phyloP scores from a whole-genome alignment of 2,113 vertebrate species.

The Pseudopodoces humilis region DNA sequence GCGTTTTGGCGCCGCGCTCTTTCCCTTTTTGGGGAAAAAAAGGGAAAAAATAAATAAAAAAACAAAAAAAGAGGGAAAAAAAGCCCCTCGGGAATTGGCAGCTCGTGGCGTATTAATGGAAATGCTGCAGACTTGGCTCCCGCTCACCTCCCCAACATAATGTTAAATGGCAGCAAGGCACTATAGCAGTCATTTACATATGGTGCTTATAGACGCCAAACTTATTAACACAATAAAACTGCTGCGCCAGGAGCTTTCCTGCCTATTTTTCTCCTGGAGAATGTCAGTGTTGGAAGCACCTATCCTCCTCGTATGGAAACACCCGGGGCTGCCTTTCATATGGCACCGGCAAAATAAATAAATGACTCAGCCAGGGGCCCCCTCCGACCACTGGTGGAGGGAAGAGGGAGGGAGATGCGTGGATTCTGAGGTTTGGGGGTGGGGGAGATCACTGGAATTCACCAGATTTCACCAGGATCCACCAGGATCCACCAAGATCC shows the following conservation, averaged over 20 bases:
- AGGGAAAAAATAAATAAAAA: neutral
- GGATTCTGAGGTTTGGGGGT: accelerated
- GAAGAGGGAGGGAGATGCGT: accelerated
- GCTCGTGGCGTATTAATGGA: constrained; percentile 40
- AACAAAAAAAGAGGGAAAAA: neutral
- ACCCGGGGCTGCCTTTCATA: constrained; percentile 31
- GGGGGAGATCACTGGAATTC: neutral
- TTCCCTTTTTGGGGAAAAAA: neutral
- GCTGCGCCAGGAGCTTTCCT: constrained; percentile 60
- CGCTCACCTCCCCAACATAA: constrained; percentile 63
- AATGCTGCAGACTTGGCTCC: constrained; percentile 68
- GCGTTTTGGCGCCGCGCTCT: neutral
- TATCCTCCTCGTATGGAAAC: constrained; percentile 33
- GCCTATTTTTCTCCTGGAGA: constrained; percentile 56
- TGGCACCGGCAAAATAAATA: constrained; percentile 39
- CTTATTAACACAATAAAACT: constrained; percentile 70
- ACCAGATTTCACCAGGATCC: neutral
- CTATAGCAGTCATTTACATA: constrained; percentile 70
- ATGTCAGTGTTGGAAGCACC: constrained; percentile 64
- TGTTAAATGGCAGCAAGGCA: constrained; percentile 68
- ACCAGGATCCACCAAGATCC: neutral
- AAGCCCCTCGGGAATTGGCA: constrained; percentile 23
- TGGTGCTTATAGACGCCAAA: constrained; percentile 75
- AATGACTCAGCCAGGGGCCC: neutral
- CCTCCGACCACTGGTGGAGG: neutral